Conservation (phyloP, 23 tunicate species). For the Ascidia mentula region DNA sequence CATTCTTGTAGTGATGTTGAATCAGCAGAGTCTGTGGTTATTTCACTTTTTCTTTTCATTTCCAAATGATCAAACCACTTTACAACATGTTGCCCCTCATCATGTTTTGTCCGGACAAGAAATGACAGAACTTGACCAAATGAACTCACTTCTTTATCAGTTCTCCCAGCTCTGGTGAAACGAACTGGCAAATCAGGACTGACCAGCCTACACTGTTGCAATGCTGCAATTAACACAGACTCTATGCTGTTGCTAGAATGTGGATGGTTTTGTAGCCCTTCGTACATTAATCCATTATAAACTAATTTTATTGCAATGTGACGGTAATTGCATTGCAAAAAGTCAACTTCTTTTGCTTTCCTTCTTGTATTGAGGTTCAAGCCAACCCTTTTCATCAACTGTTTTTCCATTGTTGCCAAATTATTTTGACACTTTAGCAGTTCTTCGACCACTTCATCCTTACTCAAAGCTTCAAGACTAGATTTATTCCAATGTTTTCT, state of each 20-base stretch:
- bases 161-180: conserved; percentile 74
- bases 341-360: conserved; percentile 20
- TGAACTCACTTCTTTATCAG: conserved; percentile 94
- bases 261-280: conserved; percentile 61
- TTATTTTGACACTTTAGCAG: not conserved
- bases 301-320: conserved; percentile 68
- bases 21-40: not conserved
- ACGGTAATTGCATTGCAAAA: conserved; percentile 33
- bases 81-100: conserved; percentile 28
- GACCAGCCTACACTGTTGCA: conserved; percentile 38
- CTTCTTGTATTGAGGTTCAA: not conserved
- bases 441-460: not conserved
- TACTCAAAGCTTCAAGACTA: not conserved
- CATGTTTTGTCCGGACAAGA: conserved; percentile 21
- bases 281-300: conserved; percentile 85
- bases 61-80: not conserved
- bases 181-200: conserved; percentile 23
- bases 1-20: not conserved
- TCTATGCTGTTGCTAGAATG: conserved; percentile 64
- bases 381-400: not conserved
- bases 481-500: not conserved
- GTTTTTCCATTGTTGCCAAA: not conserved
- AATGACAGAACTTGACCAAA: conserved; percentile 73
- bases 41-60: not conserved
- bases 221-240: conserved; percentile 48